These are phyloP conservation scores for Pyxicephalus adspersus DNA, from an alignment of 2,113 vertebrate species.

Conservation along the genomic window DNA sequence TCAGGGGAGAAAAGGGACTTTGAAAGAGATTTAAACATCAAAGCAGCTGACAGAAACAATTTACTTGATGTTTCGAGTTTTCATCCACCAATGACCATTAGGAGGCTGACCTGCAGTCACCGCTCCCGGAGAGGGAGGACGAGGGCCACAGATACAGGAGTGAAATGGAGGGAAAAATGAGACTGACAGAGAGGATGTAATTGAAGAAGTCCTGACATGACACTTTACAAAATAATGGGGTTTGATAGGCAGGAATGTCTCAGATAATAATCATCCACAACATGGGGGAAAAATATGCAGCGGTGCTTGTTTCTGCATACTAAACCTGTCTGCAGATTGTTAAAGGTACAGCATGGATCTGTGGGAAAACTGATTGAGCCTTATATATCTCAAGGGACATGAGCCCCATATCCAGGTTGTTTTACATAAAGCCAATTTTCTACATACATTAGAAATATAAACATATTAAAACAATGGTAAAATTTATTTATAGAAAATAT, in stretches of 20 bases:
- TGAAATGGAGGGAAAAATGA: slow-evolving; percentile 43
- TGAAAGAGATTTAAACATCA: slow-evolving; percentile 36
- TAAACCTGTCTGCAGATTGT: background rate
- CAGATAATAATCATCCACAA: slow-evolving; percentile 41
- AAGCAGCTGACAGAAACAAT: slow-evolving; percentile 53
- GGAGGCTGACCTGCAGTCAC: slow-evolving; percentile 37
- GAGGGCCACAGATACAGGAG: background rate
- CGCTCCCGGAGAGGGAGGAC: slow-evolving; percentile 1
- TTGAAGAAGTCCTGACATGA: slow-evolving; percentile 41
- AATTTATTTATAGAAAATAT: too few relatives aligned
- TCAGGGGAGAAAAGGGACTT: slow-evolving; percentile 1
- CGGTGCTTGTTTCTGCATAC: slow-evolving; percentile 29
- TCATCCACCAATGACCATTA: slow-evolving; percentile 51
- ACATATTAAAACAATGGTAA: too few relatives aligned
- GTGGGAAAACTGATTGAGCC: too few relatives aligned
- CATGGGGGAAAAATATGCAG: slow-evolving; percentile 28
- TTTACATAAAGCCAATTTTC: too few relatives aligned
- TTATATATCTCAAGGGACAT: background rate
- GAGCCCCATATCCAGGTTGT: too few relatives aligned
- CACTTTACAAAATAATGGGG: slow-evolving; percentile 48
- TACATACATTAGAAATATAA: too few relatives aligned
- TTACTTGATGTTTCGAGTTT: slow-evolving; percentile 50
- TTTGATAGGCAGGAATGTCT: slow-evolving; percentile 39
- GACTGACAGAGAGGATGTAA: slow-evolving; percentile 35
- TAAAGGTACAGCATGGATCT: slow-evolving; percentile 1